Evolutionary conservation across 2,888 invertebrate species (phyloP).

Genomic region (Cataglyphis cursor): DNA sequence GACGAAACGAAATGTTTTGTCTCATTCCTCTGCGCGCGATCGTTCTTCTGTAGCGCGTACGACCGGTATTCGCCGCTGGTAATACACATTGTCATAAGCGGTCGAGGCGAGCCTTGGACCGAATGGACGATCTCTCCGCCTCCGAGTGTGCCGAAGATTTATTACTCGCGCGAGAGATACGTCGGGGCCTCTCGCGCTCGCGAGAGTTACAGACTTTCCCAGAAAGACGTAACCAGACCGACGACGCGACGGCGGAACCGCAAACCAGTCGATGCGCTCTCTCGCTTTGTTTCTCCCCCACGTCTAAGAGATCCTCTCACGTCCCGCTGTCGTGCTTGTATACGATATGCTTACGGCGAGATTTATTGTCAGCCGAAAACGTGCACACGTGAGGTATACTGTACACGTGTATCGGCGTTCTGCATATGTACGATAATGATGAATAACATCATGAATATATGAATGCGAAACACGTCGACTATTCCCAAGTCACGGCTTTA

Average conservation of each 20-base stretch:
- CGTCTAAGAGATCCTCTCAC: neutral
- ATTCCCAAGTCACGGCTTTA: neutral
- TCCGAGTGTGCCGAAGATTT: slow-evolving; percentile 84
- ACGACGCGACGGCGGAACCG: slow-evolving; percentile 48
- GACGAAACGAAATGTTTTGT: slow-evolving; percentile 16
- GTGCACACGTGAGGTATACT: neutral
- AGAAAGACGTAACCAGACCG: slow-evolving; percentile 78
- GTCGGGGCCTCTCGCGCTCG: neutral
- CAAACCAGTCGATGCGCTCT: slow-evolving; percentile 57
- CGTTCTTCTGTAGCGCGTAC: slow-evolving; percentile 33
- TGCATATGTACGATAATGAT: neutral
- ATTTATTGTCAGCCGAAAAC: slow-evolving; percentile 16
- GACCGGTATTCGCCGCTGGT: slow-evolving; percentile 63
- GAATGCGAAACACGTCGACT: neutral
- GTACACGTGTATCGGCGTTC: neutral
- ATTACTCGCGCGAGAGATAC: slow-evolving; percentile 75
- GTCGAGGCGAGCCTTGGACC: slow-evolving; percentile 53
- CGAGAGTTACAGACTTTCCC: slow-evolving; percentile 80
- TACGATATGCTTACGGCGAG: neutral
- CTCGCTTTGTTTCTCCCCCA: slow-evolving; percentile 58
- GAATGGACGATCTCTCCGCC: slow-evolving; percentile 69
- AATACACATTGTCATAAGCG: slow-evolving; percentile 75
- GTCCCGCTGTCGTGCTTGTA: slow-evolving; percentile 1
- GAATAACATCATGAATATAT: neutral
- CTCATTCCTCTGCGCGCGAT: slow-evolving; percentile 20